Conservation (phyloP, 1,140 invertebrate genomes). For the Steinernema feltiae region DNA sequence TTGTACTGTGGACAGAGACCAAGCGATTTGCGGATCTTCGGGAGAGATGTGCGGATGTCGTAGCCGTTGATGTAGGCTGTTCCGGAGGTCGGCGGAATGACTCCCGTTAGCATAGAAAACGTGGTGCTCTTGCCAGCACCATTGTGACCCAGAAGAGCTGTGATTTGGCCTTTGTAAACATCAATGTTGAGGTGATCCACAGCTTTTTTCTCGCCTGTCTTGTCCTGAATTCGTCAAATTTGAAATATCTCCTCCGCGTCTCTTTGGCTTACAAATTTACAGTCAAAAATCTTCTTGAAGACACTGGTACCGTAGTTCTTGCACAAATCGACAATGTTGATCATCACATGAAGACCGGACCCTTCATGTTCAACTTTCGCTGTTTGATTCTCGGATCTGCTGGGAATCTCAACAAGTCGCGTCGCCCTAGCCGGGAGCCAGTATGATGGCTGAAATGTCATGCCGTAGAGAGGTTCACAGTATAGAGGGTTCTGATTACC, state of each 20-base stretch:
- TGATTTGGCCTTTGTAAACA: slow-evolving; percentile 58
- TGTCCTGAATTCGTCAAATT: not conserved
- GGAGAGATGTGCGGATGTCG: slow-evolving; percentile 30
- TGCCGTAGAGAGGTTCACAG: slow-evolving; percentile 3
- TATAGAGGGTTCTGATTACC: not conserved
- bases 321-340: too few species aligned
- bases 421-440: slow-evolving; percentile 16
- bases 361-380: too few species aligned
- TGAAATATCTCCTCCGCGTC: slow-evolving; percentile 18
- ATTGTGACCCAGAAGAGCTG: slow-evolving; percentile 59
- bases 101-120: slow-evolving; percentile 35
- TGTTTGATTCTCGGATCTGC: too few species aligned
- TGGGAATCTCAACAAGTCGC: too few species aligned
- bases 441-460: slow-evolving; percentile 11
- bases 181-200: slow-evolving; percentile 23
- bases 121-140: slow-evolving; percentile 44
- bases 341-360: too few species aligned
- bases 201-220: slow-evolving; percentile 19
- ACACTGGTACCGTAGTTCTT: too few species aligned
- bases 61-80: slow-evolving; percentile 14
- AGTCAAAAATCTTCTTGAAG: too few species aligned
- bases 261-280: not conserved
- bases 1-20: slow-evolving; percentile 61
- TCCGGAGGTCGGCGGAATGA: slow-evolving; percentile 24
- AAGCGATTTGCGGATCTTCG: slow-evolving; percentile 39